These are phyloP conservation scores for Monodelphis domestica DNA, from an alignment of 2,797 vertebrate species.

Conservation along the genomic window DNA sequence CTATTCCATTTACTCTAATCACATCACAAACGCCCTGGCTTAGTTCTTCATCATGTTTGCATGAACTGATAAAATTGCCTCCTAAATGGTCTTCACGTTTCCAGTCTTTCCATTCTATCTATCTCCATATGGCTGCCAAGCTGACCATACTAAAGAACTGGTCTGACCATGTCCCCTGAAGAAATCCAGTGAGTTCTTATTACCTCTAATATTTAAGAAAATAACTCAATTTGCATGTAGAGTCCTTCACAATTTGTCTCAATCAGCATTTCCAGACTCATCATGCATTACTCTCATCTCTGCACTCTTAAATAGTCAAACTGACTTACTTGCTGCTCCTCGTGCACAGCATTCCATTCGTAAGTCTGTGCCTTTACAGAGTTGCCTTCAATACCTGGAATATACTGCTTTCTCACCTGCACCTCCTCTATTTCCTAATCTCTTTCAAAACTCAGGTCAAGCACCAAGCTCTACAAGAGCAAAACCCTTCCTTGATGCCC, in stretches of 20 bases:
- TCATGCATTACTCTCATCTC: not conserved
- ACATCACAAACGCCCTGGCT: not conserved
- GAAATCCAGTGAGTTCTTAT: not conserved
- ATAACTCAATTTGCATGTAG: not conserved
- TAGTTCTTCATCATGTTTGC: not conserved
- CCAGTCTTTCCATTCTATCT: not conserved
- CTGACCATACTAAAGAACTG: not conserved
- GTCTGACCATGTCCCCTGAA: not conserved
- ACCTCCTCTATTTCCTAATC: not conserved
- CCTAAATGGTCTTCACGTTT: not conserved
- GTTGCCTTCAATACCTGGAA: not conserved
- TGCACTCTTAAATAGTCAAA: not conserved
- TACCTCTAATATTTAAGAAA: not conserved
- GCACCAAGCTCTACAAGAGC: not conserved
- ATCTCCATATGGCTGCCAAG: not conserved
- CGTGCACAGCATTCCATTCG: not conserved
- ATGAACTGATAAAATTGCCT: not conserved
- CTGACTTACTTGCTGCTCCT: not conserved
- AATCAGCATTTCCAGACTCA: not conserved
- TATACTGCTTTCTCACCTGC: not conserved
- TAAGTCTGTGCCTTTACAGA: not conserved
- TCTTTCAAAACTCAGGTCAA: not conserved
- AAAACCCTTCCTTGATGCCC: not conserved
- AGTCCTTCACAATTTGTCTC: not conserved
- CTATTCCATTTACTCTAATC: not conserved